These are phyloP conservation scores for Gymnobelideus leadbeateri DNA, from an alignment of 2,113 vertebrate genomes.

Conservation along the genomic window DNA sequence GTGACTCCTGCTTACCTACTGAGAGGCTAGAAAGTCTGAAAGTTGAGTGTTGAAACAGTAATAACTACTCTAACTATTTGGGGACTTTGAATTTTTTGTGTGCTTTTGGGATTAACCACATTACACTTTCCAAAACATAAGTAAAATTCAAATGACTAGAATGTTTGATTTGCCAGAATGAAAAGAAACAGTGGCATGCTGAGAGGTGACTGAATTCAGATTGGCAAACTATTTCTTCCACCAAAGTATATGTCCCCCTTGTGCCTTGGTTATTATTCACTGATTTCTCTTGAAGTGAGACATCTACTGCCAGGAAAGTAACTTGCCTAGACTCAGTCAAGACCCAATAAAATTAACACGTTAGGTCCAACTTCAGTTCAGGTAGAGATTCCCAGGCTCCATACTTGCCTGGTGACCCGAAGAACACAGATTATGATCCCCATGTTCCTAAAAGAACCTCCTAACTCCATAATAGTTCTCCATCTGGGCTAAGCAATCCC, in stretches of 20 bases:
- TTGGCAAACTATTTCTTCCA: conserved; percentile 55
- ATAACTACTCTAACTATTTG: conserved; percentile 16
- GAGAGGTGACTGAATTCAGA: conserved; percentile 47
- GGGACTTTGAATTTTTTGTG: conserved; percentile 47
- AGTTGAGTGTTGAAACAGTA: neutral
- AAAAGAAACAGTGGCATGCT: conserved; percentile 63
- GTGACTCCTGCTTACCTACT: conserved; percentile 8
- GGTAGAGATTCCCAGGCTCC: neutral
- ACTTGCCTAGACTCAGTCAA: conserved; percentile 15
- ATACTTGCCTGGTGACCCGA: neutral
- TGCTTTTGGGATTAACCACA: conserved; percentile 43
- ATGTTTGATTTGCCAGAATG: conserved; percentile 34
- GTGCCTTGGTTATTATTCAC: conserved; percentile 55
- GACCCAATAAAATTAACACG: conserved; percentile 7
- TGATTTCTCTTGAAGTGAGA: conserved; percentile 38
- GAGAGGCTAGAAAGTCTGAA: neutral
- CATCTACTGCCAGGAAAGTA: conserved; percentile 20
- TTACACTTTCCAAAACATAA: conserved; percentile 59
- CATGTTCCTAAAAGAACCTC: neutral
- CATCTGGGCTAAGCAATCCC: conserved; percentile 13
- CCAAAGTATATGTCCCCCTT: conserved; percentile 59
- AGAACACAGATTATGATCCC: conserved; percentile 12
- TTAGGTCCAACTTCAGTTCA: neutral
- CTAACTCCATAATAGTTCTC: neutral
- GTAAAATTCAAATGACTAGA: conserved; percentile 50